Base-by-base conservation (phyloP, 2,797 vertebrate genomes). In the Pelobates cultripes region DNA sequence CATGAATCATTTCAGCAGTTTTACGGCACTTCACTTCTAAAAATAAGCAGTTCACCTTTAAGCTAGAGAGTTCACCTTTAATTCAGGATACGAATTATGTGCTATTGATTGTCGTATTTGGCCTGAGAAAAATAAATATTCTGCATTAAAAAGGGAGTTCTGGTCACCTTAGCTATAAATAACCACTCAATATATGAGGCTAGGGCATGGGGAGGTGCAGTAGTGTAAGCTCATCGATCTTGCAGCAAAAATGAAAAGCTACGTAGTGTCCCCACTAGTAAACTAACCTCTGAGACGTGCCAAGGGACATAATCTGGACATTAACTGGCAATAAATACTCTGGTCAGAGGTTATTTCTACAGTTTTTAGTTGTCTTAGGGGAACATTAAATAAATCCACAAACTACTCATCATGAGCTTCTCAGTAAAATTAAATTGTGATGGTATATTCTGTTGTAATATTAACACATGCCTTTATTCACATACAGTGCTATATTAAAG, bases 311-410 rank as follows among this genome's bases (percentile, higher is more conserved):
- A 66, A 77, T 45, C 42, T 77, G 69, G 80, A 77, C 80, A 77
- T 73, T 71, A 82, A 77, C 74, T 45, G 75, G 80, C 80, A 67
- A 66, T 82, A 77, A 82, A 82, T 77, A 67, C 70, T 82, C 42
- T 68, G 80, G 70, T 77, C 80, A 82, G 79, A 70, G 66, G 73
- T 75, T 81, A 81, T 75, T 81, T 81, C 75, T 75, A 73, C 79
- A 81, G 73, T 76, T 28, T 81, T 75, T 73, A 81, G 73, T 68
- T 40, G 63, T 67, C 80, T 67, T 77, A 40, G 77, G 80, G 80
- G 80, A 77, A 67, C 80, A 67, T 82, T 82, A 77, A 82, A 82
- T 77, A 82, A 77, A 77, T 72, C 74, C 75, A 82, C 66, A 75
- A 69, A 73, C 68, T 75, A 77, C 69, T 82, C 77, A 77, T 77